Evolutionary conservation across 2,113 vertebrate genomes (phyloP), one percentile per base, ranked within the genome.

Genomic region (Eurypyga helias): DNA sequence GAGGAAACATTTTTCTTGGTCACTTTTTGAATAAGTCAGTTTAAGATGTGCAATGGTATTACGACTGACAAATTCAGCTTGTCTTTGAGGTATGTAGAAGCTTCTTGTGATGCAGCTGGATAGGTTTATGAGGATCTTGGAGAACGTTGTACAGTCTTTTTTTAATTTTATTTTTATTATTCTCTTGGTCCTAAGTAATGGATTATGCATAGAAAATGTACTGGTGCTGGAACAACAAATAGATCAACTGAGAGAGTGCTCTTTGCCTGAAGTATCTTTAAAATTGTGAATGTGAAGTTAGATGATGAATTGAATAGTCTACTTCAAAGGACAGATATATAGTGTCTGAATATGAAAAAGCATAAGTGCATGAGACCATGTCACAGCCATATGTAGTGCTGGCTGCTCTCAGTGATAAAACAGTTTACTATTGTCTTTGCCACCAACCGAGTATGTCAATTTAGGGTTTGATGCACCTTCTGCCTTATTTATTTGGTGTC

Each of bases 291-390:
- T 79, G 60, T 65, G 83, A 93, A 95, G 90, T 45, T 79, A 84
- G 69, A 87, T 97, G 96, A 96, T 96, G 72, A 94, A 97, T 94
- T 90, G 93, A 96, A 78, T 87, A 94, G 83, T 72, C 81, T 86
- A 13, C 87, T 95, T 93, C 81, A 85, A 92, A 85, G 51, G 96
- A 97, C 95, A 95, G 95, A 75, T 92, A 94, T 87, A 93, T 77
- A 91, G 75, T 95, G 85, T 90, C 90, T 90, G 95, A 96, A 96
- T 97, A 96, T 75, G 88, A 90, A 96, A 97, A 97, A 87, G 51
- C 79, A 28, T 54, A 81, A 91, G 23, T 86, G 94, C 83, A 72
- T 76, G 83, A 86, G 41, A 90, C 77, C 86, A 69, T 92, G 43
- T 85, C 82, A 71, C 66, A 93, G 14, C 58, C 60, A 58, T 92